phyloP scores from a whole-genome alignment of 2,797 vertebrate species.

The Phrynocephalus guinanensis region DNA sequence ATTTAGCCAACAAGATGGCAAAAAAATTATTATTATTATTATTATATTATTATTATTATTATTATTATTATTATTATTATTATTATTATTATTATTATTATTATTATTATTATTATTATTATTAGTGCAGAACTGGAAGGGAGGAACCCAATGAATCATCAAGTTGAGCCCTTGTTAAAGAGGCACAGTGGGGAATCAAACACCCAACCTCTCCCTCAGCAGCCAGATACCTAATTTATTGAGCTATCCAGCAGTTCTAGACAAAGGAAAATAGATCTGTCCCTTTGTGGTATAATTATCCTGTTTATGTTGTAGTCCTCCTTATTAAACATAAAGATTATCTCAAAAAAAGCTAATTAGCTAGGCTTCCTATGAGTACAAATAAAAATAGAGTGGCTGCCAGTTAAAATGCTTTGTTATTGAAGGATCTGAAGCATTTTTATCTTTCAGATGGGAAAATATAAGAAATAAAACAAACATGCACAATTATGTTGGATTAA shows the following conservation, averaged over 20 bases:
- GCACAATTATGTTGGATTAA: neutral
- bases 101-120: no score
- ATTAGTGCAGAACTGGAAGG: no score
- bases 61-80: no score
- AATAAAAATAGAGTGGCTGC: slow-evolving; percentile 62
- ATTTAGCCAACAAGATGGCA: slow-evolving; percentile 38
- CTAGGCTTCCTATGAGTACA: slow-evolving; percentile 63
- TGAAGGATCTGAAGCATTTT: slow-evolving; percentile 42
- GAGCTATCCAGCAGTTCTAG: neutral
- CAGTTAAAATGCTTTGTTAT: slow-evolving; percentile 49
- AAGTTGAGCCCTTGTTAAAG: no score
- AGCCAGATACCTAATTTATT: no score
- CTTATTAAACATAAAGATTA: slow-evolving; percentile 61
- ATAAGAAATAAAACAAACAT: neutral
- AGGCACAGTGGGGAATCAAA: no score
- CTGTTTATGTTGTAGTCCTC: slow-evolving; percentile 26
- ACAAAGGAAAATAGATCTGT: slow-evolving; percentile 34
- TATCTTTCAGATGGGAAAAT: slow-evolving; percentile 18
- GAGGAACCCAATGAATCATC: no score
- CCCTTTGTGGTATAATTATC: neutral
- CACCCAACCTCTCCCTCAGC: no score
- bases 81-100: no score
- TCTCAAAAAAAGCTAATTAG: slow-evolving; percentile 67
- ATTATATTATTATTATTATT: no score
- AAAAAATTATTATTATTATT: neutral